Percentiles rank a stretch among this genome's conserved stretches.
These are phyloP conservation scores for Papilio machaon DNA, from an alignment of 1,140 invertebrate species.

Conservation along the genomic window DNA sequence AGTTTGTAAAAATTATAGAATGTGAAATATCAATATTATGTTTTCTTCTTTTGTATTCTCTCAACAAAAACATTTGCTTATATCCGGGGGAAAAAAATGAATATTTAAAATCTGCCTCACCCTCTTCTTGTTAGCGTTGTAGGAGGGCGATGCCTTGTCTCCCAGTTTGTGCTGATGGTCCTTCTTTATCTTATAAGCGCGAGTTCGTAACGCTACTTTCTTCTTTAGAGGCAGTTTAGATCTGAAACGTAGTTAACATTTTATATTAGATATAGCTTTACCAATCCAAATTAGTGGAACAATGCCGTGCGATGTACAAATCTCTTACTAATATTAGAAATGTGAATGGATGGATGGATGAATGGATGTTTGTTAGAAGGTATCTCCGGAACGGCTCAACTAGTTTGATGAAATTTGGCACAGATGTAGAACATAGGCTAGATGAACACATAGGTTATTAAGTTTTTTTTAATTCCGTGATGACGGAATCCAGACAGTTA, in stretches of 20 bases:
- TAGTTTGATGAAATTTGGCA: too few relatives aligned
- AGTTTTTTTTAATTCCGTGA: too few relatives aligned
- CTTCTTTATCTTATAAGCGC: conserved; percentile 83
- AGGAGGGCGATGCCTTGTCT: conserved; percentile 75
- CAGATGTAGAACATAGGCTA: too few relatives aligned
- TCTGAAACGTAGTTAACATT: conserved; percentile 64
- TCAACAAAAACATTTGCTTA: neutral
- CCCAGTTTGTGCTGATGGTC: conserved; percentile 76
- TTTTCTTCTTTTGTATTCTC: neutral
- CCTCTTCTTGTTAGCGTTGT: conserved; percentile 78
- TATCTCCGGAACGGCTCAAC: too few relatives aligned
- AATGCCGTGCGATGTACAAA: neutral
- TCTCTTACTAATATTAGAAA: too few relatives aligned
- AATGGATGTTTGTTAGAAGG: too few relatives aligned
- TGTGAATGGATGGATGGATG: too few relatives aligned
- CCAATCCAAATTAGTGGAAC: neutral
- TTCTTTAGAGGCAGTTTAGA: conserved; percentile 89
- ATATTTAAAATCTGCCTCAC: conserved; percentile 55
- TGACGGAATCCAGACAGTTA: too few relatives aligned
- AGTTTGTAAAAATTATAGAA: neutral
- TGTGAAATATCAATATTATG: conserved; percentile 10
- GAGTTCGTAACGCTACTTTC: conserved; percentile 83
- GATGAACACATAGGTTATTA: too few relatives aligned
- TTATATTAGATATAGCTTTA: neutral
- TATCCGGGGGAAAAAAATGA: neutral